phyloP scores from a whole-genome alignment of 30 jellyfish, hydroid and myxozoan species.

The Rhopilema esculentum region DNA sequence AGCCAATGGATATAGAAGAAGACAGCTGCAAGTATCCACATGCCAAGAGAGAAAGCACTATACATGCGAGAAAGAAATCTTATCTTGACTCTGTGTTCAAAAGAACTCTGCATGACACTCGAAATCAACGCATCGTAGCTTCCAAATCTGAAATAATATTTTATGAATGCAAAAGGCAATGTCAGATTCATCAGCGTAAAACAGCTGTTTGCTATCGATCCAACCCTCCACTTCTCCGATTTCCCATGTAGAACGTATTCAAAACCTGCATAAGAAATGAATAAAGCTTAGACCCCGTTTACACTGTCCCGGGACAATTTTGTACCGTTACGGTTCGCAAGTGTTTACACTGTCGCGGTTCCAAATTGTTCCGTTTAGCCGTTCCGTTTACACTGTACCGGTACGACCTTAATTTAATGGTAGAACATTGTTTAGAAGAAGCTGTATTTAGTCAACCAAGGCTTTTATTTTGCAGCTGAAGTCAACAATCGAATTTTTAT shows the following conservation, averaged over 20 bases:
- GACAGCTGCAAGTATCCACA: slow-evolving; percentile 51
- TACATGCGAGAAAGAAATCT: slow-evolving; percentile 36
- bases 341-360: too few species aligned
- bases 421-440: too few species aligned
- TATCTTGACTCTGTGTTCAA: slow-evolving; percentile 50
- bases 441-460: too few species aligned
- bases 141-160: slow-evolving; percentile 70
- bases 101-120: slow-evolving; percentile 62
- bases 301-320: too few species aligned
- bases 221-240: slow-evolving; percentile 37
- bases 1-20: slow-evolving; percentile 71
- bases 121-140: slow-evolving; percentile 54
- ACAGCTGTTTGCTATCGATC: slow-evolving; percentile 63
- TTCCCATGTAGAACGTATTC: slow-evolving; percentile 38
- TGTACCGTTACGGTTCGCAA: too few species aligned
- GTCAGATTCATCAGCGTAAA: slow-evolving; percentile 73
- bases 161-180: slow-evolving; percentile 69
- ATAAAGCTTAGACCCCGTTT: neutral
- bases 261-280: slow-evolving; percentile 11
- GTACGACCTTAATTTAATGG: too few species aligned
- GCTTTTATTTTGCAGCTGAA: too few species aligned
- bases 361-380: too few species aligned
- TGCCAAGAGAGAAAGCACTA: slow-evolving; percentile 30
- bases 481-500: too few species aligned
- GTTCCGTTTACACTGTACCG: too few species aligned